Evolutionary conservation across 2,797 vertebrate species (phyloP).

Genomic region (Danio choprae): DNA sequence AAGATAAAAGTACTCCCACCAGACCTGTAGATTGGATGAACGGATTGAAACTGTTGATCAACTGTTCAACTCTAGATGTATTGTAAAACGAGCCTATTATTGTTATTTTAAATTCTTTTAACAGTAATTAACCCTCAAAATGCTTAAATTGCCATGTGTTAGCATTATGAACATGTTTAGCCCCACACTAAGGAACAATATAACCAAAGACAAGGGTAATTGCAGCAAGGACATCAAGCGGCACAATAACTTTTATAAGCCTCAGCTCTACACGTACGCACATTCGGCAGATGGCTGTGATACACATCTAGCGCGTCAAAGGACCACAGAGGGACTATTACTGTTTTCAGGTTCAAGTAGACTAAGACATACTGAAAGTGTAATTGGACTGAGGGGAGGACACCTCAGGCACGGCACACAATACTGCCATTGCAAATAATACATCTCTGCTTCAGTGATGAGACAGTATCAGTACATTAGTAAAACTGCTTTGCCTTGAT

Average conservation of each 20-base stretch:
- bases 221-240: conserved; percentile 16
- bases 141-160: not conserved
- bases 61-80: too few species aligned
- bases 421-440: conserved; percentile 21
- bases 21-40: too few species aligned
- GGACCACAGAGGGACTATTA: conserved; percentile 73
- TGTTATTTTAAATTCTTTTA: too few species aligned
- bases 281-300: conserved; percentile 73
- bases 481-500: not conserved
- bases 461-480: conserved; percentile 9
- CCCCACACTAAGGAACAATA: not conserved
- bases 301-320: conserved; percentile 50
- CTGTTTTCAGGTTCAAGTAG: conserved; percentile 77
- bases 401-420: conserved; percentile 26
- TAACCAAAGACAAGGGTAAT: conserved; percentile 5
- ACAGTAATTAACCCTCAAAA: not conserved
- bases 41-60: too few species aligned
- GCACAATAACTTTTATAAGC: not conserved
- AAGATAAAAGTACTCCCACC: too few species aligned
- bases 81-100: too few species aligned
- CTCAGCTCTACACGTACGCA: conserved; percentile 18
- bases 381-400: conserved; percentile 61
- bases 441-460: not conserved
- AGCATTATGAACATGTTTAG: not conserved
- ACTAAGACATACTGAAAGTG: conserved; percentile 65